Conservation (phyloP, 2,888 invertebrate genomes). For the Nemotelus pantherinus region DNA sequence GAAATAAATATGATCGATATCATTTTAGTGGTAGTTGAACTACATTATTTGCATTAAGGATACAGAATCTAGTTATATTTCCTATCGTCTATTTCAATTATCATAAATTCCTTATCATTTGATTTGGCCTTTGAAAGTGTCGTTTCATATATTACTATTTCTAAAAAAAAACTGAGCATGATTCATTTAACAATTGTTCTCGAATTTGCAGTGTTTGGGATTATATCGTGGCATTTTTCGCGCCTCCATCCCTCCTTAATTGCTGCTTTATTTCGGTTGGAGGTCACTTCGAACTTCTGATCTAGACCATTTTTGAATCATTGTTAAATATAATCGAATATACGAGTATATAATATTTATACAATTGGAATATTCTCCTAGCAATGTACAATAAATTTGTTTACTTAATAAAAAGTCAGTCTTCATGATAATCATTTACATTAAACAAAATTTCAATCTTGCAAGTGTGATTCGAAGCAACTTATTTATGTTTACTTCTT, state of each 20-base stretch:
- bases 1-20: background rate
- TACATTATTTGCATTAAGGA: background rate
- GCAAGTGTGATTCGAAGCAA: conserved; percentile 15
- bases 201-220: background rate
- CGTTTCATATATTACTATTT: background rate
- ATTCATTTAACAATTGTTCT: background rate
- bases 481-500: background rate
- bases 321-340: conserved; percentile 42
- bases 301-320: background rate
- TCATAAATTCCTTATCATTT: conserved; percentile 38
- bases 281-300: too few relatives aligned
- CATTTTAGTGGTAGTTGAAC: conserved; percentile 4
- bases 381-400: conserved; percentile 47
- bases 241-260: too few relatives aligned
- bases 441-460: conserved; percentile 35
- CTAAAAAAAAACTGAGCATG: background rate
- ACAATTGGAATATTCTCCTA: conserved; percentile 35
- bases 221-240: background rate
- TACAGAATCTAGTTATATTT: background rate
- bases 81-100: conserved; percentile 6
- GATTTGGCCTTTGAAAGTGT: conserved; percentile 24
- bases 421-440: conserved; percentile 48
- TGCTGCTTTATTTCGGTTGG: too few relatives aligned
- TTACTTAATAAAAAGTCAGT: conserved; percentile 50
- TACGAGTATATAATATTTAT: conserved; percentile 45